Evolutionary conservation across 2,113 vertebrate genomes (phyloP), one percentile per base, ranked within the genome.

Genomic region (Ammodytes dubius): DNA sequence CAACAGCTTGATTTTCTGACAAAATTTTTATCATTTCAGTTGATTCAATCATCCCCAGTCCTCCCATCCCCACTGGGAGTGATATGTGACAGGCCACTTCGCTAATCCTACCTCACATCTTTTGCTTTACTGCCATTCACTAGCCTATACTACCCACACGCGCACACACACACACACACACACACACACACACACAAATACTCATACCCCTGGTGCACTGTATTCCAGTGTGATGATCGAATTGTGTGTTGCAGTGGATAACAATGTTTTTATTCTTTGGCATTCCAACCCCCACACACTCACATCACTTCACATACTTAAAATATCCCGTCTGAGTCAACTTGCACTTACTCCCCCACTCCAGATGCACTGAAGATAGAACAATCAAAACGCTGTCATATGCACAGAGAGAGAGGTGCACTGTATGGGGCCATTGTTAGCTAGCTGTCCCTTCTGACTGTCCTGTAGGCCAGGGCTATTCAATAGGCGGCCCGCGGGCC

Each of bases 221-320:
- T 49, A n/a, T 15, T 13, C 45, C 43, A 75, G 40, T 56, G 61
- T 75, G 45, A 56, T 6, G 19, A 65, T 5, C 37, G 49, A 37
- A 37, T 13, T 54, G 60, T 65, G 43, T 39, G 11, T 42, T 57
- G 42, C 61, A 14, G 6, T 39, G 27, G 50, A 46, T 56, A 65
- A 74, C 19, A 74, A 46, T 6, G 14, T 27, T 75, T 75, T 27
- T 27, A 13, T 67, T 66, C 42, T 57, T 47, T 37, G n/a, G 17
- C 43, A 49, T 58, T 76, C 53, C 63, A 58, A 11, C 43, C 72
- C 74, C 72, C 72, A 40, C 39, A 8, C 39, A 1, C 57, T 53
- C 5, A 46, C 40, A 66, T 56, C 50, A 75, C 42, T 46, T 66
- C 42, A 47, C 73, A 46, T 57, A 66, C 61, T 57, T 57, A 39